Evolutionary conservation across 2,888 invertebrate genomes (phyloP), one percentile per base, ranked within the genome.

Genomic region (Drosophila emarginata): DNA sequence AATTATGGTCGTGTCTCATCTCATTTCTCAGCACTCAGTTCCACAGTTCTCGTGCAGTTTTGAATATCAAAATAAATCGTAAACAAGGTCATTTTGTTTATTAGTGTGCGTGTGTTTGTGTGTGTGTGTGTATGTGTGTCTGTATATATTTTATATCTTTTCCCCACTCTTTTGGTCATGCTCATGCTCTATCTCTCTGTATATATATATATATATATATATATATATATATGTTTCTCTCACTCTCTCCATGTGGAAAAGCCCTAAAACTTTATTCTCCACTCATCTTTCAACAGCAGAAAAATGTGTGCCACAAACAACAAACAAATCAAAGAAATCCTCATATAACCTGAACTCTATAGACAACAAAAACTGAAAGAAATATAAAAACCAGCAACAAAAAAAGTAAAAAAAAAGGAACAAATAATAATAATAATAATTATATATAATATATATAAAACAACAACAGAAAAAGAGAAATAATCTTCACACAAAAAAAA

Each of bases 21-120:
- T 61, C 64, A 61, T 72, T 77, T 64, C 50, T 50, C 59, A 67
- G 74, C 70, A 45, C 21, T 45, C 45, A 21, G 40, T 45, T 21
- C 45, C 45, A 45, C 45, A 45, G 9, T 45, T 45, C 45, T 78
- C 74, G 72, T 78, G 83, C 79, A 80, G 80, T 74, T 82, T 83
- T 86, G 78, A 86, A 86, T 83, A 83, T 83, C 82, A 86, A 86
- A 83, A 83, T 83, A 83, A 86, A 83, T 80, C 84, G 86, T 86
- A 86, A 83, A 83, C 82, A 83, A 83, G 86, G 82, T 86, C 86
- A 82, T 77, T 76, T 79, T 86, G 61, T 60, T 57, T 63, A 61
- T 65, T 69, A 68, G 71, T 78, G 58, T 76, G 67, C 65, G 71
- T 67, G 72, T 53, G 61, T 64, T 59, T 53, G 60, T 61, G 50